These are phyloP conservation scores for Pseudeuparius sepicola DNA, from an alignment of 2,888 invertebrate species.

Conservation along the genomic window DNA sequence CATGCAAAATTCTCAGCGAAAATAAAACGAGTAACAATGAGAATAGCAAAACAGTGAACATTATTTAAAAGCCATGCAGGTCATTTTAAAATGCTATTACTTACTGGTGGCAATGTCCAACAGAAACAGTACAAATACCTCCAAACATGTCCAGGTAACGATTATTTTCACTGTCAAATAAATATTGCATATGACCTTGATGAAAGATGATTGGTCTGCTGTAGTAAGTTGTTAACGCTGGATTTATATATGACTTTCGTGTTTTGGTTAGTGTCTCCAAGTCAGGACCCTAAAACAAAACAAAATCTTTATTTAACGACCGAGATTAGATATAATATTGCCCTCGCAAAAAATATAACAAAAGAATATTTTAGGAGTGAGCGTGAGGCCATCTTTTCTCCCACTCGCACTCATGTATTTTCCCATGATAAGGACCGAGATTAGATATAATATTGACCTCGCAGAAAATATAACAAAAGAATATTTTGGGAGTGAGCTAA, in stretches of 20 bases:
- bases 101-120: constrained; percentile 97
- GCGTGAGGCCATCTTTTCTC: no score
- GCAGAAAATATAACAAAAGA: no score
- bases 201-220: constrained; percentile 74
- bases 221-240: constrained; percentile 64
- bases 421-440: no score
- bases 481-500: no score
- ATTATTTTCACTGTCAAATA: constrained; percentile 76
- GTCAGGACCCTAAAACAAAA: constrained; percentile 52
- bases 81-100: constrained; percentile 37
- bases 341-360: no score
- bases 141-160: constrained; percentile 92
- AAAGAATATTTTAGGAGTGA: no score
- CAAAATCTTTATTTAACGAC: no score
- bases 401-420: no score
- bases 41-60: constrained; percentile 1
- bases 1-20: no score
- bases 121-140: constrained; percentile 94
- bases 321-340: no score
- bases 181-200: constrained; percentile 85
- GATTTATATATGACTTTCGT: constrained; percentile 55
- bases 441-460: no score
- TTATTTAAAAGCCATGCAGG: constrained; percentile 4
- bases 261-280: constrained; percentile 49
- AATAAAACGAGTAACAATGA: no score